Conservation (phyloP, 2,113 vertebrate species). For the Axis porcinus region DNA sequence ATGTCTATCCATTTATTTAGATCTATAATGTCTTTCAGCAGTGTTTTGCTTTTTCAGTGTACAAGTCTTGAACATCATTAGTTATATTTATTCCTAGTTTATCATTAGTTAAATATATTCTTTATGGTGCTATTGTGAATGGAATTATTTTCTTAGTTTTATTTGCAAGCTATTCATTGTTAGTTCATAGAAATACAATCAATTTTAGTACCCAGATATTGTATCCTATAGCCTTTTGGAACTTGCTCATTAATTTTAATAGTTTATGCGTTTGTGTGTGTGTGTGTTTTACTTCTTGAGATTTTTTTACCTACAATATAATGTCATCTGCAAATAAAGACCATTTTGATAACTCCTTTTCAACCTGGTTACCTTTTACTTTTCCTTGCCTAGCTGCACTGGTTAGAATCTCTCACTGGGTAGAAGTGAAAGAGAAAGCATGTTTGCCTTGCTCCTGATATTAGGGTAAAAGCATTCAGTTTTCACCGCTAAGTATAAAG, state of each 20-base stretch:
- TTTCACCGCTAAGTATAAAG: not conserved
- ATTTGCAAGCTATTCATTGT: not conserved
- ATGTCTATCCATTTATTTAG: not conserved
- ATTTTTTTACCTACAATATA: not conserved
- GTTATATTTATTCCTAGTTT: not conserved
- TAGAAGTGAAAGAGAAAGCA: not conserved
- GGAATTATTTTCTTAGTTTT: not conserved
- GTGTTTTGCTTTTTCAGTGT: not conserved
- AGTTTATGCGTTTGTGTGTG: not conserved
- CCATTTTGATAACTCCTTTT: not conserved
- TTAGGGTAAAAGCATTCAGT: not conserved
- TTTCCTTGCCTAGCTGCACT: not conserved
- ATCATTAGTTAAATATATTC: not conserved
- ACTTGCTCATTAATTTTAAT: not conserved
- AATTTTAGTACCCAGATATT: not conserved
- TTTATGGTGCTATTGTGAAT: not conserved
- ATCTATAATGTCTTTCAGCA: not conserved
- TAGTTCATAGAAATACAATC: not conserved
- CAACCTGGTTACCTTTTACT: not conserved
- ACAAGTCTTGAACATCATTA: not conserved
- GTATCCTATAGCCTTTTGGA: not conserved
- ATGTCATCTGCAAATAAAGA: not conserved
- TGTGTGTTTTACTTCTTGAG: not conserved
- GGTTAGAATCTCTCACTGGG: not conserved
- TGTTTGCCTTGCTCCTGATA: not conserved